phyloP scores from a whole-genome alignment of 2,113 vertebrate genomes.

The Hyperopisus bebe region DNA sequence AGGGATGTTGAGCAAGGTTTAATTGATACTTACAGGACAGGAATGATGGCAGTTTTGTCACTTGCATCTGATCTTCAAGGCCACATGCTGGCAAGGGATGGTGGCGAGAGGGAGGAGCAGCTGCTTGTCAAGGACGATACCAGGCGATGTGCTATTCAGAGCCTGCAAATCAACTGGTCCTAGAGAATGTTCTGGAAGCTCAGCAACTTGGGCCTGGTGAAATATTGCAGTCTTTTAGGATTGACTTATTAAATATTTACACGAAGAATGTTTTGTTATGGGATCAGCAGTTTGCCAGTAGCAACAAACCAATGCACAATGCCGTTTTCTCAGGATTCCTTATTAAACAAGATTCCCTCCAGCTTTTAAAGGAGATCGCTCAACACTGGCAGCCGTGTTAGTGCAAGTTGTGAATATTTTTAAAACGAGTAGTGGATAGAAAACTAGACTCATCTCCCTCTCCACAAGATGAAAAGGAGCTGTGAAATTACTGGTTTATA shows the following conservation, averaged over 20 bases:
- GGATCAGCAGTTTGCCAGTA: not conserved
- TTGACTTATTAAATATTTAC: not conserved
- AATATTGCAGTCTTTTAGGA: not conserved
- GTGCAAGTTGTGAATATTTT: not conserved
- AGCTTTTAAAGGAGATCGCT: not conserved
- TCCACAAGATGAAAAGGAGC: not conserved
- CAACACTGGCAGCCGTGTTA: not conserved
- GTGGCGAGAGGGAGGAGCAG: not conserved
- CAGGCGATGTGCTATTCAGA: not conserved
- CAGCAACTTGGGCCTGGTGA: not conserved
- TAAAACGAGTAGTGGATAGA: not conserved
- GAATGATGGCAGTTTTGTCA: not conserved
- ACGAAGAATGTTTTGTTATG: not conserved
- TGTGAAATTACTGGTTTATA: constrained; percentile 3
- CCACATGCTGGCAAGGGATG: not conserved
- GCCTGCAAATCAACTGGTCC: not conserved
- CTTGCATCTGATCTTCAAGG: not conserved
- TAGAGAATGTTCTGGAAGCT: not conserved
- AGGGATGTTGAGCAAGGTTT: not conserved
- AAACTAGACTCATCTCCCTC: not conserved
- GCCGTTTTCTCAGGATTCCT: not conserved
- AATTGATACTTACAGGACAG: not conserved
- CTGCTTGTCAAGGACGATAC: not conserved
- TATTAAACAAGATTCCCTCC: not conserved
- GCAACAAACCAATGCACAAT: not conserved